Conservation (phyloP, 2,113 vertebrate genomes). For the Hippoglossus stenolepis region DNA sequence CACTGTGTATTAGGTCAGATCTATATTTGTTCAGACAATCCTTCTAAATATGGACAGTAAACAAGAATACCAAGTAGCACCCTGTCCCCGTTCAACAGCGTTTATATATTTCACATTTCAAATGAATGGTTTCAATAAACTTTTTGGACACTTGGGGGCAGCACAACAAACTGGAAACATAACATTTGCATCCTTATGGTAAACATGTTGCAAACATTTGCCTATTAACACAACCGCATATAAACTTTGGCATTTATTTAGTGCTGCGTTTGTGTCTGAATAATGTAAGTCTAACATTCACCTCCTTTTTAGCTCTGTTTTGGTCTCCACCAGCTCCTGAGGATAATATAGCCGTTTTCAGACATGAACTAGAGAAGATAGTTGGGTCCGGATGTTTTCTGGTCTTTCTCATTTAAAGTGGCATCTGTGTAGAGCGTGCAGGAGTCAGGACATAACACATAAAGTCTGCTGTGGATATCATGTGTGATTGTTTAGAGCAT, state of each 20-base stretch:
- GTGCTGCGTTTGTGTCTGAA: neutral
- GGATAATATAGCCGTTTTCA: too few species aligned
- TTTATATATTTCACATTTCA: too few species aligned
- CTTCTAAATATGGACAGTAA: constrained; percentile 18
- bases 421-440: too few species aligned
- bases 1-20: constrained; percentile 16
- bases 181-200: neutral
- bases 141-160: neutral
- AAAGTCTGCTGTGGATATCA: neutral
- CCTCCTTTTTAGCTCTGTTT: neutral
- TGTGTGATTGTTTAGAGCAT: too few species aligned
- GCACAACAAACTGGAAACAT: constrained; percentile 2
- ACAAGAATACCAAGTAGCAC: constrained; percentile 4
- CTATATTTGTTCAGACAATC: constrained; percentile 33
- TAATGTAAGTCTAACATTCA: too few species aligned
- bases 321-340: neutral
- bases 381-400: too few species aligned
- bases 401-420: too few species aligned
- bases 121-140: too few species aligned
- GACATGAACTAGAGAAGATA: too few species aligned
- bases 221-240: neutral
- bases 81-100: neutral
- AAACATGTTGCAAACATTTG: neutral
- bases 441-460: neutral
- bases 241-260: neutral